Conservation (phyloP, 2,113 vertebrate genomes). For the Lophotis ruficrista region DNA sequence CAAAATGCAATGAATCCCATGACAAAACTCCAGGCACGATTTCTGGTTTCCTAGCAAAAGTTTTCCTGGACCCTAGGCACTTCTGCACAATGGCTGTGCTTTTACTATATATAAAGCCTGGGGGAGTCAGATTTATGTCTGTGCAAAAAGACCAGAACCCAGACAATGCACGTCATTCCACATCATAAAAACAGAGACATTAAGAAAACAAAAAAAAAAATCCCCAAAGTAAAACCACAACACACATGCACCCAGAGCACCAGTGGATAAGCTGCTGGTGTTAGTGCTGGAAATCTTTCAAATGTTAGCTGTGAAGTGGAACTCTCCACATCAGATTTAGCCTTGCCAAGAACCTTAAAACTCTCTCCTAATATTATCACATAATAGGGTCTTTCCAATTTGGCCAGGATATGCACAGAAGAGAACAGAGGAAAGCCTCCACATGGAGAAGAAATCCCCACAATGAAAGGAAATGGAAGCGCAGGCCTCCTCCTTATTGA, state of each 20-base stretch:
- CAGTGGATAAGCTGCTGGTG: neutral
- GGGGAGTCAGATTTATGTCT: neutral
- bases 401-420: neutral
- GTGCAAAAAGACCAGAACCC: neutral
- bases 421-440: slow-evolving; percentile 14
- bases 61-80: neutral
- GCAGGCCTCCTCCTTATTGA: neutral
- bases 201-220: neutral
- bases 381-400: slow-evolving; percentile 36
- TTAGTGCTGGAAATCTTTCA: slow-evolving; percentile 16
- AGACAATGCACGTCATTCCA: neutral
- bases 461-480: slow-evolving; percentile 42
- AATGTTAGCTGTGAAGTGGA: neutral
- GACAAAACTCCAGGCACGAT: neutral
- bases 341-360: slow-evolving; percentile 36
- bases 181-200: neutral
- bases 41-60: slow-evolving; percentile 43
- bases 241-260: neutral
- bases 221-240: neutral
- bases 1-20: neutral
- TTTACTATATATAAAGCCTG: neutral
- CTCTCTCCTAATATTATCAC: slow-evolving; percentile 1
- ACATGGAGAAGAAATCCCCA: neutral
- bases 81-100: neutral
- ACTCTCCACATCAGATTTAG: neutral